Conservation (phyloP, 2,113 vertebrate genomes). For the Cricetomys ansorgei region DNA sequence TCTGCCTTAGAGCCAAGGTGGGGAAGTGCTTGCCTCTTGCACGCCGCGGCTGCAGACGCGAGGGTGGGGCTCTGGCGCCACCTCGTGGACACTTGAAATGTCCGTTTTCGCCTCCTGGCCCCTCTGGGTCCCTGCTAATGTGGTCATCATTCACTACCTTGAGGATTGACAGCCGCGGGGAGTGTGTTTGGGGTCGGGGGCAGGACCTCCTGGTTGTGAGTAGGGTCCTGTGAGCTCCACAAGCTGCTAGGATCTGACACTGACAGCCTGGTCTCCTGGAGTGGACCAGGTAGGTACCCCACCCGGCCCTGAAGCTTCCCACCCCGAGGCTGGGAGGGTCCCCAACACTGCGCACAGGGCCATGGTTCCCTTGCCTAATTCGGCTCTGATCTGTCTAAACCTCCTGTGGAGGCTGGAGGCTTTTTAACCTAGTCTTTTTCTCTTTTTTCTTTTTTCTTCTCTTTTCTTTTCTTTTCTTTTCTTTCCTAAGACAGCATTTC, state of each 20-base stretch:
- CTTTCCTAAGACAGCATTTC: too few species aligned
- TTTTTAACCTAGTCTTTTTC: too few species aligned
- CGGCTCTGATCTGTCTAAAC: neutral
- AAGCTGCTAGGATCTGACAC: neutral
- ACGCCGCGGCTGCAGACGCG: accelerated
- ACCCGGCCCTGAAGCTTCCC: neutral
- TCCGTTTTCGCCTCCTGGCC: neutral
- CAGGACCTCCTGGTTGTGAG: neutral
- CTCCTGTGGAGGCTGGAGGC: accelerated
- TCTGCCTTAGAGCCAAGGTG: neutral
- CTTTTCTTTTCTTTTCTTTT: too few species aligned
- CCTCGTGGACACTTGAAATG: constrained; percentile 30
- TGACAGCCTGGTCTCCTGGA: neutral
- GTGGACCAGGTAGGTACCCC: neutral
- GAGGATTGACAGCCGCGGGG: neutral
- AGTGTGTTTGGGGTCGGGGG: neutral
- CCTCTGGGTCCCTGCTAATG: neutral
- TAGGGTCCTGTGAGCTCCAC: neutral
- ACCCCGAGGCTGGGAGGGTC: neutral
- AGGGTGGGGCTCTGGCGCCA: constrained; percentile 44
- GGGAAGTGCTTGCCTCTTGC: neutral
- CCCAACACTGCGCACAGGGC: accelerated
- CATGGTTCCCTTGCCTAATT: neutral
- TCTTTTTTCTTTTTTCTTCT: too few species aligned
- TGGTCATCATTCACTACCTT: neutral